These are phyloP conservation scores for Lepidotrigona ventralis DNA, from an alignment of 1,140 invertebrate genomes.

Conservation along the genomic window DNA sequence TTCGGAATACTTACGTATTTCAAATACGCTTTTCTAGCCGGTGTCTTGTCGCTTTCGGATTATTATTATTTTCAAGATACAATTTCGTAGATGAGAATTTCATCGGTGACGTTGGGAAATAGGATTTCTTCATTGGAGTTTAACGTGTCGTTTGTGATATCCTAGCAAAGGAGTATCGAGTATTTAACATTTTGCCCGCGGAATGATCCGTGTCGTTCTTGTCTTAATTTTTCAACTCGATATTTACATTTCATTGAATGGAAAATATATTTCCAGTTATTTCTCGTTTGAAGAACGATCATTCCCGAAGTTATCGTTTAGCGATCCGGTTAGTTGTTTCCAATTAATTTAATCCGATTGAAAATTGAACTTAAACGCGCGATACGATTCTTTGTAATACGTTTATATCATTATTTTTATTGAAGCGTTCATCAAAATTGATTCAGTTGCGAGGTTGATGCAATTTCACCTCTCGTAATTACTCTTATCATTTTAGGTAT, in stretches of 20 bases:
- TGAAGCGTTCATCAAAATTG: background rate
- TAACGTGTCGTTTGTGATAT: background rate
- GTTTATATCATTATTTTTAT: background rate
- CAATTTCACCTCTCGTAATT: background rate
- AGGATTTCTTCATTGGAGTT: background rate
- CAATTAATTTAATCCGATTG: background rate
- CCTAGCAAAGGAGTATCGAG: background rate
- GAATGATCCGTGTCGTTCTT: too few species aligned
- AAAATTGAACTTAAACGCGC: too few species aligned
- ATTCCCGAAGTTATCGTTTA: background rate
- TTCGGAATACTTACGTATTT: too few species aligned
- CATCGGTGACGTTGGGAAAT: background rate
- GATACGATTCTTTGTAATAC: too few species aligned
- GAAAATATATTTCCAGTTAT: background rate
- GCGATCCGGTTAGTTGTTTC: background rate
- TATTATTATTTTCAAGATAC: background rate
- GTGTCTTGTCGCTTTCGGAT: background rate
- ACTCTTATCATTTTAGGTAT: background rate
- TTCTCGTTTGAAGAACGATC: background rate
- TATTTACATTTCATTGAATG: too few species aligned
- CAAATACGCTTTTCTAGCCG: background rate
- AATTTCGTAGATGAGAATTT: background rate
- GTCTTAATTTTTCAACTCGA: too few species aligned
- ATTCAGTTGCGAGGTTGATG: background rate
- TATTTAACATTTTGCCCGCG: too few species aligned